Base-by-base conservation (phyloP, 2,888 invertebrate genomes). In the Bombylius major region DNA sequence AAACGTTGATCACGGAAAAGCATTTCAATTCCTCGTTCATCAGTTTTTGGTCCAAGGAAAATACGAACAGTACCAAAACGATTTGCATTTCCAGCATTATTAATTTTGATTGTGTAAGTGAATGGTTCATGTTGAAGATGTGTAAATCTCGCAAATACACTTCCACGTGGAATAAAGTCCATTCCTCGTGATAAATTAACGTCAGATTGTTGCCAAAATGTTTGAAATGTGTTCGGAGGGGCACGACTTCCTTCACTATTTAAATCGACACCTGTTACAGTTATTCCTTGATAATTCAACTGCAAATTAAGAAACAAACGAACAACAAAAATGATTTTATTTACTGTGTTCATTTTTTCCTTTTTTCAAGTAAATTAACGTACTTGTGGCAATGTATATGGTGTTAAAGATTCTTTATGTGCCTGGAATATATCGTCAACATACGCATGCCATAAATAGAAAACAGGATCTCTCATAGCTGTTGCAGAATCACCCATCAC, bases 381-480 rank as follows among this genome's bases (percentile, higher is more conserved):
- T 36, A 36, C 34, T 76, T 79, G 78, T 47, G 78, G 73, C 5
- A 66, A 65, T 0, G 75, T 76, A 69, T 91, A 91, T 4, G 83
- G 77, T 0, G 83, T 76, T 36, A 91, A 74, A 13, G 82, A 82
- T 58, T 77, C 76, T 72, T 91, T 91, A 72, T 84, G 83, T 60
- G 82, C 78, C 62, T 82, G 79, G 78, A 90, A 90, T 39, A 91
- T 75, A 62, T 87, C 84, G 65, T 91, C 87, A 33, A 90, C 76
- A 68, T 82, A 86, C 0, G 85, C 79, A 67, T 92, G 91, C 87
- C 87, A 90, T 67, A 87, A 82, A 75, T 90, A 91, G 77, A 91
- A 91, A 23, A 86, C 75, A 0, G 91, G 90, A 73, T 92, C 92
- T 4, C 91, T 78, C 89, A 91, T 90, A 0, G 90, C 87, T 0